Evolutionary conservation across 2,113 vertebrate species (phyloP), one percentile per base, ranked within the genome.

Genomic region (Copsychus sechellarum): DNA sequence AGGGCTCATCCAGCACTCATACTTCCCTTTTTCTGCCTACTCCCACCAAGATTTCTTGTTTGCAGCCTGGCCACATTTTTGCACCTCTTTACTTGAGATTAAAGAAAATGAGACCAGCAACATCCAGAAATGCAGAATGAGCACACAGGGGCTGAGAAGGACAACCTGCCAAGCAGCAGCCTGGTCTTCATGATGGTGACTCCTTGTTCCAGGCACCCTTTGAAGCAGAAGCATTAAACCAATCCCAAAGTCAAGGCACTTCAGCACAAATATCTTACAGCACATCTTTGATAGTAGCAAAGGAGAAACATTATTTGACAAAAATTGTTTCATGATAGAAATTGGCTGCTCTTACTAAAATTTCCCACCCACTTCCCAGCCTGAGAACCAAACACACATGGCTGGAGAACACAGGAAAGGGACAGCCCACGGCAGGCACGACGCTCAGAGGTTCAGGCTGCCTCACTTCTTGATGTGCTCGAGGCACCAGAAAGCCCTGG

Each of bases 371-470:
- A 5, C 58, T 83, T 78, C 29, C 57, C 83, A 92, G 86, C 22
- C 47, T 9, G 8, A 71, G 56, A 87, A 70, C 26, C 1, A 1
- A 1, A 58, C 43, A 53, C 1, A 2, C 11, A 0, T 0, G 0
- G 47, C 58, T 80, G 0, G 0, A 77, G n/a, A 73, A 13, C 1
- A 0, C 1, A 1, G 62, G 36, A 36, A 11, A 20, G 14, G 38
- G 42, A 38, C 12, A 4, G 57, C 70, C 42, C 61, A 8, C 1
- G 0, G 40, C 47, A 77, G 45, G 11, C 0, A 0, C 3, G 38
- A 23, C 19, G 29, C 57, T 72, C 61, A 47, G 62, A 28, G 4
- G 1, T 3, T 33, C 28, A 33, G 92, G 38, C 70, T 76, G 54
- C 56, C 50, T 77, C 1, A 1, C 21, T 47, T n/a, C 50, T 34